Base-by-base conservation (phyloP, 1,140 invertebrate species). In the Drosophila obscura region DNA sequence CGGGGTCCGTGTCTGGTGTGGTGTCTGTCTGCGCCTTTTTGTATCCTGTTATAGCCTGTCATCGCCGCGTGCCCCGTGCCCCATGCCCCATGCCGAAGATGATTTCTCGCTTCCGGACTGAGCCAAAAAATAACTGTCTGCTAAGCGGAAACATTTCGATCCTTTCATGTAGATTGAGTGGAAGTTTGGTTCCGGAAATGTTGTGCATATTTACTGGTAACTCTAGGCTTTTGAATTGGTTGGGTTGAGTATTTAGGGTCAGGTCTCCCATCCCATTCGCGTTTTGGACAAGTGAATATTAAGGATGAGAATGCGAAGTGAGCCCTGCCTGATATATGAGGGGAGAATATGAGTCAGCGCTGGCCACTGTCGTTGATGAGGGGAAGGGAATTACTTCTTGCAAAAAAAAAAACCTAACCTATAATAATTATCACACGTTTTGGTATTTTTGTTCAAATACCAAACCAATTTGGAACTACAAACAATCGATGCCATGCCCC, bases 31-130 rank as follows among this genome's bases (percentile, higher is more conserved):
- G 59, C 28, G 28, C 53, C 48, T 41, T 48, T 39, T 41, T 46
- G 15, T 57, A 71, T 74, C 77, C 77, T 78, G 72, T 77, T 63
- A 71, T 80, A 62, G 61, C 72, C 76, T 78, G 81, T 80, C 80
- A 84, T 61, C 80, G 62, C 46, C 61, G 51, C 56, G 45, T 61
- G 58, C 28, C 26, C 35, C 39, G 16, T 16, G 62, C 46, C 61
- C 46, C 56, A 43, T 61, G 58, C 28, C 26, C 35, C 45, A 24
- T 24, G 4, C 60, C 51, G 24, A 79, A 84, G 61, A 77, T 77
- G 81, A 87, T 78, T 81, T 69, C 78, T 50, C 19, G 69, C 63
- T 85, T 80, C 80, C 80, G 80, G 66, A 35, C 9, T 11, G 31
- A 53, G 55, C 16, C 31, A 8, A 9, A 31, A 68, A 22, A 22